Evolutionary conservation across 2,888 invertebrate genomes (phyloP).

Genomic region (Amitus sp.): DNA sequence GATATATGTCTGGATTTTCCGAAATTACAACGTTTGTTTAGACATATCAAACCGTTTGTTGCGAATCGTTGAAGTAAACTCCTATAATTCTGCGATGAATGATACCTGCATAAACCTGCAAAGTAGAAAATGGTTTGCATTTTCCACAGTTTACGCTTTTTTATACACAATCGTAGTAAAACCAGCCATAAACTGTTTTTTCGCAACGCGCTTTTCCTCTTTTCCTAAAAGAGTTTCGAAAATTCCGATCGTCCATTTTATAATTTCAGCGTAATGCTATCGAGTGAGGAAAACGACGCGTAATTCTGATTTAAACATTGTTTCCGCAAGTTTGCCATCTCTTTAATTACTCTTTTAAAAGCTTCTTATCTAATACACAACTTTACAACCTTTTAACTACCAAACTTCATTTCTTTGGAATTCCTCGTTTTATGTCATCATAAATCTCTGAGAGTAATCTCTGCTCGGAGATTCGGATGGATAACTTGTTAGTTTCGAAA

Average conservation of each 20-base stretch:
- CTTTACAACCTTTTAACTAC: neutral
- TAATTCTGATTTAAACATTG: neutral
- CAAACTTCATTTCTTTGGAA: neutral
- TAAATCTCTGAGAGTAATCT: neutral
- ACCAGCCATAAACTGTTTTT: neutral
- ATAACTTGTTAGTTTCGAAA: constrained; percentile 1
- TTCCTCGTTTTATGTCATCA: neutral
- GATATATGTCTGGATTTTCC: constrained; percentile 1
- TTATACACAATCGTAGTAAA: neutral
- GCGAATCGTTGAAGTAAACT: neutral
- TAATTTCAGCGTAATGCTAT: neutral
- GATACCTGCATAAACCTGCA: neutral
- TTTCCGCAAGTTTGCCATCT: neutral
- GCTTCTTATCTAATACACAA: neutral
- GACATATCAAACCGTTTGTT: neutral
- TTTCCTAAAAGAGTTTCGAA: neutral
- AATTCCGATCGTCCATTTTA: too few relatives aligned
- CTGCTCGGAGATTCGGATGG: neutral
- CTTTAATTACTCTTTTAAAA: constrained; percentile 3
- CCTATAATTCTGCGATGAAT: neutral
- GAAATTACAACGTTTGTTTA: neutral
- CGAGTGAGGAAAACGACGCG: neutral
- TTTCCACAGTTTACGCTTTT: neutral
- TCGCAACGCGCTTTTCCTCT: neutral
- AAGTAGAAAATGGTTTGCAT: neutral